Evolutionary conservation across 2,888 invertebrate species (phyloP).

Genomic region (Apodemia mormo): DNA sequence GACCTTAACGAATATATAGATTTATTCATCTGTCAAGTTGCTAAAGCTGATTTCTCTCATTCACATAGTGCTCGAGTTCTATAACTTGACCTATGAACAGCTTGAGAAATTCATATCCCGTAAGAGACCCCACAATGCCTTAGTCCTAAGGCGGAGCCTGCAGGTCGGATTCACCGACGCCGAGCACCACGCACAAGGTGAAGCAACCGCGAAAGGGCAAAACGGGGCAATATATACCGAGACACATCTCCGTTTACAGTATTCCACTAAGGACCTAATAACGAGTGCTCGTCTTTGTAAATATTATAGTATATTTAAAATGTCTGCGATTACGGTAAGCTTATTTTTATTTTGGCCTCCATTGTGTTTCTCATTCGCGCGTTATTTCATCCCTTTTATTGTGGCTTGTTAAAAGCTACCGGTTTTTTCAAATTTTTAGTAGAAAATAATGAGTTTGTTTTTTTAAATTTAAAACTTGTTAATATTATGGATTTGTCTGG

Average conservation of each 20-base stretch:
- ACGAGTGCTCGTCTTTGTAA: conserved; percentile 50
- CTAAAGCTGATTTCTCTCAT: not conserved
- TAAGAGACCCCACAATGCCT: conserved; percentile 33
- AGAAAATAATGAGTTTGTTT: too few relatives aligned
- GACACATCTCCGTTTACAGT: conserved; percentile 69
- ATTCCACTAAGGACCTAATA: conserved; percentile 68
- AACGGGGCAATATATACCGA: conserved; percentile 77
- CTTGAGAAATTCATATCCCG: conserved; percentile 22
- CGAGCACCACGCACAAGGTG: conserved; percentile 66
- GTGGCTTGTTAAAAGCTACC: not conserved
- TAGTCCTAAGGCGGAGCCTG: conserved; percentile 51
- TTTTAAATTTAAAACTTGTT: too few relatives aligned
- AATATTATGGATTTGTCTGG: too few relatives aligned
- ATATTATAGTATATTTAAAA: conserved; percentile 41
- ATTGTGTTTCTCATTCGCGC: not conserved
- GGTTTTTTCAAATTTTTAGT: too few relatives aligned
- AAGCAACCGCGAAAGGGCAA: conserved; percentile 79
- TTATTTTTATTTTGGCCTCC: conserved; percentile 22
- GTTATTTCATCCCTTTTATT: too few relatives aligned
- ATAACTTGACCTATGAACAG: conserved; percentile 22
- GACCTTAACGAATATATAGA: not conserved
- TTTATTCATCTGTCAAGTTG: not conserved
- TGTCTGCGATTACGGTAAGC: conserved; percentile 68
- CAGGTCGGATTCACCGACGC: conserved; percentile 52
- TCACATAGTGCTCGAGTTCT: conserved; percentile 20